Percentiles rank a stretch among this genome's conserved stretches.
Evolutionary conservation across 2,113 vertebrate genomes (phyloP).

Genomic region (Varanus salvator): DNA sequence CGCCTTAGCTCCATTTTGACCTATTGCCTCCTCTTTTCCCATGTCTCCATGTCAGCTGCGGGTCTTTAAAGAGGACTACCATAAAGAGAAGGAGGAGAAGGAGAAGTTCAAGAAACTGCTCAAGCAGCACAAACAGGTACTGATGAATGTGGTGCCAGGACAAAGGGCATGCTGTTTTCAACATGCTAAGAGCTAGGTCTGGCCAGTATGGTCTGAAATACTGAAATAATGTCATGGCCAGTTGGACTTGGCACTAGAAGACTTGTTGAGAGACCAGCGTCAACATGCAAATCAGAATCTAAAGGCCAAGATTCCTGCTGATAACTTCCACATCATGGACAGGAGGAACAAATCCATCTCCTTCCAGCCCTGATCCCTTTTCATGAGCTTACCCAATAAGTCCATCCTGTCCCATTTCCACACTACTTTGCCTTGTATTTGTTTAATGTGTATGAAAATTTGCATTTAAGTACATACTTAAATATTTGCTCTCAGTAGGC

Average conservation of each 20-base stretch:
- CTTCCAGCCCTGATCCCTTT: not conserved
- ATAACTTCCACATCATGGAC: not conserved
- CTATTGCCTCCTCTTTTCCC: not conserved
- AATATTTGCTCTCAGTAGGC: not conserved
- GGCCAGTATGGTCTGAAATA: not conserved
- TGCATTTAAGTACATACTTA: not conserved
- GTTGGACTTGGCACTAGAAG: not conserved
- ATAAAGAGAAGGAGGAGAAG: slow-evolving; percentile 88
- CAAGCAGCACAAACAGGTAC: slow-evolving; percentile 94
- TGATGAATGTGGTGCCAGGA: not conserved
- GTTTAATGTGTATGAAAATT: not conserved
- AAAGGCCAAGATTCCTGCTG: not conserved
- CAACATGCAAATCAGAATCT: too few relatives aligned
- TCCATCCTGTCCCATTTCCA: not conserved
- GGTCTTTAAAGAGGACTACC: slow-evolving; percentile 89
- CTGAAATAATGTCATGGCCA: too few relatives aligned
- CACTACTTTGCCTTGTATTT: too few relatives aligned
- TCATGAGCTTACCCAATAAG: not conserved
- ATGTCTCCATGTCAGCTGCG: slow-evolving; percentile 80
- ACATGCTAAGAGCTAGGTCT: not conserved
- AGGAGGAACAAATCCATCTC: not conserved
- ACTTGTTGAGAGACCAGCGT: not conserved
- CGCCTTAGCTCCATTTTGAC: slow-evolving; percentile 36
- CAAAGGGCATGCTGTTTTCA: not conserved
- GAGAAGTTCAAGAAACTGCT: slow-evolving; percentile 91